phyloP scores from a whole-genome alignment of 2,113 vertebrate species.

The Ahaetulla prasina region DNA sequence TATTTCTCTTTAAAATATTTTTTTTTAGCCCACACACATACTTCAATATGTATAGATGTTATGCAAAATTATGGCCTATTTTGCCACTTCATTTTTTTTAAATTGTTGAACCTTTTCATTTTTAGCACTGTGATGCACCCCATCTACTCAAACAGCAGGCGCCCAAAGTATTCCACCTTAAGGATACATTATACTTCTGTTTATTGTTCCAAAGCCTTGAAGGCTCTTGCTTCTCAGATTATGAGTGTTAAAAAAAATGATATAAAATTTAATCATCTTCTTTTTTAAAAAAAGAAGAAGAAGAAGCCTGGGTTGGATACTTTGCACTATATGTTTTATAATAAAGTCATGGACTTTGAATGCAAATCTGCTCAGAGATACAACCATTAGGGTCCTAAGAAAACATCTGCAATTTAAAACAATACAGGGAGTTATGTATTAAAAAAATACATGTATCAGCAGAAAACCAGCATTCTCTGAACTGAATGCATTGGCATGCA shows the following conservation, averaged over 20 bases:
- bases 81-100: background rate
- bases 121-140: background rate
- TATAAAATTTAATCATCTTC: background rate
- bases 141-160: background rate
- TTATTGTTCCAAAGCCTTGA: constrained; percentile 3
- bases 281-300: background rate
- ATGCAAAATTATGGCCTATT: background rate
- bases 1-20: background rate
- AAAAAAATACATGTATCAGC: background rate
- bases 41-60: background rate
- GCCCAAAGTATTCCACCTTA: background rate
- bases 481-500: background rate
- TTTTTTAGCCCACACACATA: background rate
- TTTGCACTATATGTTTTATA: background rate
- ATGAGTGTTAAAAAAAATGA: background rate
- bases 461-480: background rate
- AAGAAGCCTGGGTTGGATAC: background rate
- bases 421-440: background rate
- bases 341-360: background rate
- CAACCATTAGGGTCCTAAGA: background rate
- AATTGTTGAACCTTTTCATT: background rate
- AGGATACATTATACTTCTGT: background rate
- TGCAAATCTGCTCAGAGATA: background rate
- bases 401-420: constrained; percentile 1
- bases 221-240: background rate